Evolutionary conservation across 2,888 invertebrate genomes (phyloP), one percentile per base, ranked within the genome.

Genomic region (Hymenopus coronatus): DNA sequence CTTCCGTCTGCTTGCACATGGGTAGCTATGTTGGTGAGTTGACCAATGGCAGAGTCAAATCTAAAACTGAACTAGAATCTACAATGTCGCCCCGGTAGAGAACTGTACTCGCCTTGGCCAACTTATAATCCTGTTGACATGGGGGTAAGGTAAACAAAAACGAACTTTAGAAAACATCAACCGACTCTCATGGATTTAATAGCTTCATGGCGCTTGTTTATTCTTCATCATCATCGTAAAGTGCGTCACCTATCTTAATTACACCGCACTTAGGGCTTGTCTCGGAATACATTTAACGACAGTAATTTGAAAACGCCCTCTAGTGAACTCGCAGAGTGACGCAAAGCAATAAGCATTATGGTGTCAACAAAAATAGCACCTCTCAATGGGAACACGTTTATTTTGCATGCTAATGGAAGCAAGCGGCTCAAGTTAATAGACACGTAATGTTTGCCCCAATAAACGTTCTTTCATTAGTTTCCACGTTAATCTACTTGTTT

Each of bases 401-500:
- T 81, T 84, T 81, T 82, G 87, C 33, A 82, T 87, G 33, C 82
- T 87, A 87, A 87, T 82, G 33, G 40, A 9, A 28, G 1, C 12
- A 9, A 28, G 1, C 12, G 30, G 28, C 46, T 82, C 82, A 27
- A 87, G 33, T 87, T 87, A 87, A 87, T 82, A 82, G 82, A 28
- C 4, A 25, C 28, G 33, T 20, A 82, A 25, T 87, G 87, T 87
- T 82, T 87, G 33, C 28, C 40, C 82, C 30, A 81, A n/a, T 8
- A 30, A 82, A 33, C 30, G 27, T 87, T 70, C 82, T 87, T 87
- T 87, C 82, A 87, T 87, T 82, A 87, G 28, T 25, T 40, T 27
- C 33, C 25, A 82, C 27, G 87, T 87, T 87, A 87, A 87, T 87
- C 40, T 28, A 87, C 30, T 87, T 87, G 87, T 87, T 87, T 87